Evolutionary conservation across 2,113 vertebrate genomes (phyloP).

Genomic region (Callionymus lyra): DNA sequence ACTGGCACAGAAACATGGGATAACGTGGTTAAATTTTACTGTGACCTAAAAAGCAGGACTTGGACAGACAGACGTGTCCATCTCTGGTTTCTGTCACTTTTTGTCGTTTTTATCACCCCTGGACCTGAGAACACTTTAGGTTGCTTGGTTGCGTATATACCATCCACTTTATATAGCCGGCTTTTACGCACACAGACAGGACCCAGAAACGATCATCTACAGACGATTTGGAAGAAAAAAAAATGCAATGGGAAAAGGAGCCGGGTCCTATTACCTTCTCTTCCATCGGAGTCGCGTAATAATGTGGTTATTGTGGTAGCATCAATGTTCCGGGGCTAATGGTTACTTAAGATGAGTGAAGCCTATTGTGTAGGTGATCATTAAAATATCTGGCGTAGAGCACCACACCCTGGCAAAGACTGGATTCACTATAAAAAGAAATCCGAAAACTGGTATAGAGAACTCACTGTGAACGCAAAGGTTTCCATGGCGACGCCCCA

Average conservation of each 20-base stretch:
- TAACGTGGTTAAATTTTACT: conserved; percentile 53
- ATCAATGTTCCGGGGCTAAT: conserved; percentile 35
- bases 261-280: conserved; percentile 32
- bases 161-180: conserved; percentile 16
- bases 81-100: conserved; percentile 62
- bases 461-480: conserved; percentile 84
- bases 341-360: conserved; percentile 25
- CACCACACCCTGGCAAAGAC: conserved; percentile 4
- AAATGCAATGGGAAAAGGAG: conserved; percentile 29
- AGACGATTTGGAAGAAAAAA: too few species aligned
- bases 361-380: conserved; percentile 24
- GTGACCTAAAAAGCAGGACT: conserved; percentile 30
- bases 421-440: conserved; percentile 7
- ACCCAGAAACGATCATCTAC: too few species aligned
- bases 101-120: conserved; percentile 65
- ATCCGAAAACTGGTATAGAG: not conserved
- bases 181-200: conserved; percentile 24
- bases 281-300: conserved; percentile 34
- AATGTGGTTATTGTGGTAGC: conserved; percentile 42
- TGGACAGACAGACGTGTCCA: conserved; percentile 45
- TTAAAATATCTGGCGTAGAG: conserved; percentile 25
- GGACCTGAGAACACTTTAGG: conserved; percentile 37
- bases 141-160: conserved; percentile 24
- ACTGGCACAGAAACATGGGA: conserved; percentile 47
- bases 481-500: conserved; percentile 67